A percentile compares a stretch with the other conserved stretches of the same genome.
phyloP scores from a whole-genome alignment of 1,140 invertebrate species.

The Drosophila parvula region DNA sequence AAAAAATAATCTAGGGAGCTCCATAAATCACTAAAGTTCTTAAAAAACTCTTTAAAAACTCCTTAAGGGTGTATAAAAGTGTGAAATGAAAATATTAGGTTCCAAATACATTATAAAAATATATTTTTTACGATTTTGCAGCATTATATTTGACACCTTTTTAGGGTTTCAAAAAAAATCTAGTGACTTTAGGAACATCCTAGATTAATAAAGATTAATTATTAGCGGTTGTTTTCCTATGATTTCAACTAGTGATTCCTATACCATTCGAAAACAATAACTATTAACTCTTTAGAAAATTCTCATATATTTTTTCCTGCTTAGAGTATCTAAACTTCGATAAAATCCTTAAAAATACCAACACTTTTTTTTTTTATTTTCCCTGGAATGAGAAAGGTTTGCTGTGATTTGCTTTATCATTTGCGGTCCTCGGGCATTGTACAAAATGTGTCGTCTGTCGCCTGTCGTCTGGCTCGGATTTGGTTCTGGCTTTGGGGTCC shows the following conservation, averaged over 20 bases:
- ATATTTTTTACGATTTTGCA: too few species aligned
- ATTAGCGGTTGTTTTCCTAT: too few species aligned
- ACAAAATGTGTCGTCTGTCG: constrained; percentile 39
- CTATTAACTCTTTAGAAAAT: not conserved
- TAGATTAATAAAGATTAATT: too few species aligned
- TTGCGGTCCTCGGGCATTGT: constrained; percentile 60
- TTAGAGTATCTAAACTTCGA: constrained; percentile 17
- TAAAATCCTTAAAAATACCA: not conserved
- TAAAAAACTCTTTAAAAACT: not conserved
- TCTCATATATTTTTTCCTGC: not conserved
- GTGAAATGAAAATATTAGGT: not conserved
- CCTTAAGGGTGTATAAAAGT: not conserved
- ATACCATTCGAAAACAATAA: too few species aligned
- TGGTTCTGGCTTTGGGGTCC: constrained; percentile 18
- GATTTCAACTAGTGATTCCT: too few species aligned
- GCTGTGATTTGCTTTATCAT: constrained; percentile 68
- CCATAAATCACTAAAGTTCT: not conserved
- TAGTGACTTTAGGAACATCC: too few species aligned
- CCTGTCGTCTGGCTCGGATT: constrained; percentile 32
- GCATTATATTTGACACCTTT: too few species aligned
- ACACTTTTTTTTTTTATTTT: not conserved
- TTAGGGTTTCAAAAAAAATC: too few species aligned
- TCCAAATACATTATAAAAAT: too few species aligned
- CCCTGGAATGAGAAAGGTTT: constrained; percentile 21
- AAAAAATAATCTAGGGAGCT: not conserved